Evolutionary conservation across 2,888 invertebrate genomes (phyloP), one percentile per base, ranked within the genome.

Genomic region (Gryllus longicercus): DNA sequence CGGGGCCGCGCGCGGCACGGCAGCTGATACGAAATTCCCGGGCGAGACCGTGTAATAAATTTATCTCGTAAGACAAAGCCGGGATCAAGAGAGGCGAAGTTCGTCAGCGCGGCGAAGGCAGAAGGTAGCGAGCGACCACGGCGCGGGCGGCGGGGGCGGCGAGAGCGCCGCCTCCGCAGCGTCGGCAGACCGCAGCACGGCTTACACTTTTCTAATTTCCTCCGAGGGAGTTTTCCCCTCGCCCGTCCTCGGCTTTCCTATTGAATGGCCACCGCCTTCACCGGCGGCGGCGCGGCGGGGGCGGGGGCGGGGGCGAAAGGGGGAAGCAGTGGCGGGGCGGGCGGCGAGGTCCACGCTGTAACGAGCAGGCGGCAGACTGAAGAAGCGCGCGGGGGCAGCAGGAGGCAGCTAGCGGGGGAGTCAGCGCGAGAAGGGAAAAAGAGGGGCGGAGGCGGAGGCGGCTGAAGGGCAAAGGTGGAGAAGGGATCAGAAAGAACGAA

Each of bases 31-130:
- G 63, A n/a, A n/a, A 63, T 63, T 63, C 63, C 63, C 63, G 63
- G 63, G 63, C 63, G 63, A 63, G 63, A 18, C 14, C 14, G 63
- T n/a, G 63, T 63, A 63, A 63, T 63, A 63, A 63, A 63, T 63
- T 63, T 63, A 63, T 63, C 63, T 63, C n/a, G n/a, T n/a, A 63
- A 63, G 63, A 63, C 63, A 63, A 63, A 63, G 63, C 63, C n/a
- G 63, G n/a, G 63, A 63, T 63, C 16, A 63, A 63, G 63, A 63
- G n/a, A 63, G 63, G 63, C n/a, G 63, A 14, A 63, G 63, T 63
- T 63, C 63, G 63, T 63, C 63, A 63, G 63, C 63, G 63, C 16
- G n/a, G 16, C 16, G 63, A 63, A 63, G 63, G 63, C n/a, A 63
- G 63, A 14, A 63, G n/a, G 63, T n/a, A 63, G 16, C 63, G 63